A percentile compares a stretch with the other conserved stretches of the same genome.
Conservation (phyloP, 2,888 invertebrate genomes). For the Thecophora atra region DNA sequence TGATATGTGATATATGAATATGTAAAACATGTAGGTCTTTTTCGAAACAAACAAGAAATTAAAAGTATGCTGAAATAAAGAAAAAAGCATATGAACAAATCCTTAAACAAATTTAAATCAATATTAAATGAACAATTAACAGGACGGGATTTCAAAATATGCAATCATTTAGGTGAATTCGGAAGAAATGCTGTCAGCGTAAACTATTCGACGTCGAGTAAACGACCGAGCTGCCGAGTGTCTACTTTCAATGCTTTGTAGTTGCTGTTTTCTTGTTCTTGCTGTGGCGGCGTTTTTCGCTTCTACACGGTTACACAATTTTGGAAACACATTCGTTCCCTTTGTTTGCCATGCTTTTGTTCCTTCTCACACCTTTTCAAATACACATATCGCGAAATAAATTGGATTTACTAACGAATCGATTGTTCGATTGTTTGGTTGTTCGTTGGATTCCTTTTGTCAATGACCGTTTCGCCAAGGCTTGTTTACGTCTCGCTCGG, state of each 20-base stretch:
- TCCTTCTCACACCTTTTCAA: background rate
- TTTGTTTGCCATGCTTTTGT: background rate
- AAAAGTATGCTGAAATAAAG: too few species aligned
- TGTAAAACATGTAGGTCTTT: too few species aligned
- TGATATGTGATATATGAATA: too few species aligned
- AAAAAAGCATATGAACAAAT: too few species aligned
- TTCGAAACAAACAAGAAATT: too few species aligned
- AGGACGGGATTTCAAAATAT: too few species aligned
- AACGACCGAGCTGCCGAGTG: too few species aligned
- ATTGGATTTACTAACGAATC: slow-evolving; percentile 28
- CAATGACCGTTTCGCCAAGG: background rate
- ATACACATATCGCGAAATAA: slow-evolving; percentile 3
- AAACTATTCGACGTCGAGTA: background rate
- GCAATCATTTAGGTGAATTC: too few species aligned
- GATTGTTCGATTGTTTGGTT: slow-evolving; percentile 24
- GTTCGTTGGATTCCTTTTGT: background rate
- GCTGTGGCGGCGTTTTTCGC: background rate
- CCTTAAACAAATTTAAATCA: too few species aligned
- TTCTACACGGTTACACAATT: background rate
- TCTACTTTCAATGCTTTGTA: background rate
- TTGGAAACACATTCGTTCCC: background rate
- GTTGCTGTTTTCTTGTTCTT: background rate
- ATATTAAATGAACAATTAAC: too few species aligned
- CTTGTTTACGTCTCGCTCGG: background rate
- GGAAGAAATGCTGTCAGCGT: too few species aligned